Evolutionary conservation across 2,113 vertebrate genomes (phyloP), one percentile per base, ranked within the genome.

Genomic region (Passer montanus): DNA sequence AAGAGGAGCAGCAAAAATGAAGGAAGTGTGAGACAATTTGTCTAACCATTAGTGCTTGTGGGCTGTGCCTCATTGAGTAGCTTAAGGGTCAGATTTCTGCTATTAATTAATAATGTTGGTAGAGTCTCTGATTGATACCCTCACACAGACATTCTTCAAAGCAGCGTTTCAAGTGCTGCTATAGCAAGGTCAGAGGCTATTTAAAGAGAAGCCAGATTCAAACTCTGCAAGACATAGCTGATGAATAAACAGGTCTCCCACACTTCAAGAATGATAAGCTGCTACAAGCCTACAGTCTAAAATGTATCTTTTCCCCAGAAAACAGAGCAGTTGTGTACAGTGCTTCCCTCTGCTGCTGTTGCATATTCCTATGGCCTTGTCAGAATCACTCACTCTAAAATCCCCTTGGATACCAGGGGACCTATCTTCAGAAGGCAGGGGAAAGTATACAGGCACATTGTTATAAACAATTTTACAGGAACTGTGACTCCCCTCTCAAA

Each of bases 201-300:
- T 88, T 75, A 91, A 90, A 93, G 92, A 76, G 43, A 88, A 95
- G 58, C 13, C 39, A 82, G 58, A 77, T 79, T 58, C 46, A 50
- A 64, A 67, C 46, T 84, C 41, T 33, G 68, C 56, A 83, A 62
- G 56, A 27, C 15, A 55, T 1, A n/a, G 41, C 12, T 67, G 77
- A 63, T 83, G 50, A 83, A 85, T 60, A 84, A 92, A 62, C 62
- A 90, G 59, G 59, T 87, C 55, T 80, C 21, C 74, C 58, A 55
- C 31, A 44, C 21, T 56, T 27, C 33, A 35, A 66, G 69, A 66
- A 55, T 3, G 9, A 87, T 16, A 37, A 86, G 43, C 27, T 37
- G 13, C 11, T 70, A n/a, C 41, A 82, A 82, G 46, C 30, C 52
- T 24, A 21, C 33, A 46, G 43, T 64, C 44, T 70, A 8, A 67